A percentile compares a stretch with the other conserved stretches of the same genome.
Evolutionary conservation across 2,113 vertebrate genomes (phyloP).

Genomic region (Alethe diademata): DNA sequence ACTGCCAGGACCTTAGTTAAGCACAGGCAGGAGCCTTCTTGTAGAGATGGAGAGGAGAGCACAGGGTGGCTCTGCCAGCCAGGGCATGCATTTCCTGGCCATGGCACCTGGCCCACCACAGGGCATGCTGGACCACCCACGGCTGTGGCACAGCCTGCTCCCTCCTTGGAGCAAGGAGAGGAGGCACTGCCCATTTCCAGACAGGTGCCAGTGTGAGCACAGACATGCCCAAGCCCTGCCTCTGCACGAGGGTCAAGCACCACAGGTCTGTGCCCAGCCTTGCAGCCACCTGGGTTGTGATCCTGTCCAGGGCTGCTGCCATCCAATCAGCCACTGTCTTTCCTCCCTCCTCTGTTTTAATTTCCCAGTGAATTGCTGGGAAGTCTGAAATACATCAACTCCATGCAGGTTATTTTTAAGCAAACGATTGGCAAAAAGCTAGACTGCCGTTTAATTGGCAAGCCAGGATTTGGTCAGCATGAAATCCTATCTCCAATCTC

Average conservation of each 20-base stretch:
- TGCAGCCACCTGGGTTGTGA: neutral
- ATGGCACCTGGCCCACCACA: neutral
- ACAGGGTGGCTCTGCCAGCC: fast-evolving
- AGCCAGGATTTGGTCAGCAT: neutral
- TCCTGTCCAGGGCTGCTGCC: neutral
- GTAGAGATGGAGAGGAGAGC: neutral
- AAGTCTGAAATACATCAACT: neutral
- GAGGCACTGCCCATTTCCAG: neutral
- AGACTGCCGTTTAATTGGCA: neutral
- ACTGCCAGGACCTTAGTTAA: neutral
- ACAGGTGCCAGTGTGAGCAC: neutral
- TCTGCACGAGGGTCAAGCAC: neutral
- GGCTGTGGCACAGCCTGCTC: neutral
- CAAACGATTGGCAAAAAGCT: neutral
- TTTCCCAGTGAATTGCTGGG: neutral
- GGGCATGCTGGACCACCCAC: neutral
- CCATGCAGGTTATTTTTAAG: neutral
- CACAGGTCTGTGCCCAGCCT: neutral
- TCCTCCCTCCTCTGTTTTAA: neutral
- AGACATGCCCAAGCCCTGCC: neutral
- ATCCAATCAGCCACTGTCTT: neutral
- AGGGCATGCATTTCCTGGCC: neutral
- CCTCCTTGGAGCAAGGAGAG: neutral
- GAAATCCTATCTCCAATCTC: neutral
- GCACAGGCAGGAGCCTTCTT: neutral